Base-by-base conservation (phyloP, 2,888 invertebrate genomes). In the Mamestra brassicae region DNA sequence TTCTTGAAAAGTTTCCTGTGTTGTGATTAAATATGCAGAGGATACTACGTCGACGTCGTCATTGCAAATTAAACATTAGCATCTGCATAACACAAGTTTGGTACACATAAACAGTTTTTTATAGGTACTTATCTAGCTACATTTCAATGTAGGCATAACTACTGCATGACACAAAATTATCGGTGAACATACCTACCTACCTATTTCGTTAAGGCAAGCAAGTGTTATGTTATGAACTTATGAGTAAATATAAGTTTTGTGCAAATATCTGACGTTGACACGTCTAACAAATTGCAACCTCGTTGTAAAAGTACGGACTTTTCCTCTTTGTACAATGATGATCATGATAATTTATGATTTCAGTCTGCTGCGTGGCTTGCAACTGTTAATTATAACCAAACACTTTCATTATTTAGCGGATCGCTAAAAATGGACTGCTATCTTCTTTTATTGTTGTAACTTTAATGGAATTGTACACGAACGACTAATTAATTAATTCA, bases 391-490 rank as follows among this genome's bases (percentile, higher is more conserved):
- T 78, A 82, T 70, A 62, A 45, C 45, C 69, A 67, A 73, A 77
- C 76, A 87, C 87, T 89, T 88, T 88, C 86, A 85, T 88, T 86
- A 76, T 71, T 75, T 60, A 73, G 55, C 58, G 26, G 45, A 55
- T 69, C 15, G 50, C 11, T 64, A 17, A 64, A 72, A 72, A 52
- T 45, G 26, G 47, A 38, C 60, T 34, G 47, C 52, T 11, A 42
- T 81, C 60, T 71, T 74, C 42, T 62, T 71, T 68, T 73, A 61
- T 26, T n/a, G 17, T 11, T 67, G 57, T 71, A 62, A 69, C 10
- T 57, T 67, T 52, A 70, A 76, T 67, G 10, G n/a, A 42, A 71
- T 61, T 55, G 3, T 57, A 58, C 63, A 58, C 38, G 58, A 75
- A 69, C 15, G 3, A n/a, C 45, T 55, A 71, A 75, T 71, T 45